A percentile compares a stretch with the other conserved stretches of the same genome.
These are phyloP conservation scores for Hesperia comma DNA, from an alignment of 2,888 invertebrate genomes.

Conservation along the genomic window DNA sequence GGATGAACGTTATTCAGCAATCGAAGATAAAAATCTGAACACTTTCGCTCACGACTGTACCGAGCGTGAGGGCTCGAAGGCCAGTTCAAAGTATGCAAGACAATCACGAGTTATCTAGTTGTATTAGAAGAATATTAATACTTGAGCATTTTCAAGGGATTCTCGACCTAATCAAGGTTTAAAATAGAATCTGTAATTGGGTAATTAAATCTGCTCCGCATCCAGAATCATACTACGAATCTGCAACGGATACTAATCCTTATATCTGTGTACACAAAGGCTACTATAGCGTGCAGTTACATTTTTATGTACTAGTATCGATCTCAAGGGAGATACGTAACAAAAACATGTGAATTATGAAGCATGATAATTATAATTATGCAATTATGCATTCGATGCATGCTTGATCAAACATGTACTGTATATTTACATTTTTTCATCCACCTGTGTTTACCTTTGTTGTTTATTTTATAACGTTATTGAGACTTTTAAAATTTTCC, in stretches of 20 bases:
- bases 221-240: neutral
- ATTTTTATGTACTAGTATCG: constrained; percentile 2
- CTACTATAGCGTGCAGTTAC: constrained; percentile 21
- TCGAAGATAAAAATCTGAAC: constrained; percentile 32
- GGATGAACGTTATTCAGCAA: constrained; percentile 21
- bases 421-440: neutral
- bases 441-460: neutral
- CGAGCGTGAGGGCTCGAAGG: constrained; percentile 73
- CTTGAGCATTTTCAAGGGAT: constrained; percentile 33
- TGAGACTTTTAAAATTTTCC: no score
- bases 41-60: constrained; percentile 55
- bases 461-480: neutral
- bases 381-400: constrained; percentile 54
- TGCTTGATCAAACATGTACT: constrained; percentile 23
- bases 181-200: constrained; percentile 5
- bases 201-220: neutral
- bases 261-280: neutral
- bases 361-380: constrained; percentile 48
- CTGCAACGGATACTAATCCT: constrained; percentile 10
- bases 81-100: constrained; percentile 72
- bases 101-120: constrained; percentile 62
- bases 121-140: constrained; percentile 36
- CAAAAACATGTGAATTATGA: constrained; percentile 46
- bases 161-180: neutral
- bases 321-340: constrained; percentile 42